phyloP scores from a whole-genome alignment of 64 coral and sea anemone species.

The Stichodactyla mertensii region DNA sequence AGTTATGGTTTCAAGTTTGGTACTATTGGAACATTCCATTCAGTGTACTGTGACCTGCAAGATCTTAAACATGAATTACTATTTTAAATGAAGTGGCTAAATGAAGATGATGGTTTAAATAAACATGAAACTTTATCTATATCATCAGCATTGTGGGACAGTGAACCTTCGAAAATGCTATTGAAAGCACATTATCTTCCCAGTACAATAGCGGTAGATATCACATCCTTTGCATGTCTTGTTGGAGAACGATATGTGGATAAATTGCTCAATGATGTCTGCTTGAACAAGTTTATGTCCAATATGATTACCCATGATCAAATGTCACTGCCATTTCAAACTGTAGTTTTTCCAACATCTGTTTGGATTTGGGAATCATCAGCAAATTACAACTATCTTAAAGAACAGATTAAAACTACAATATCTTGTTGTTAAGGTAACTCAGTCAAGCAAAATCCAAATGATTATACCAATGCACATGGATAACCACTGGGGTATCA shows the following conservation, averaged over 20 bases:
- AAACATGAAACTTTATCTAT: background rate
- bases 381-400: background rate
- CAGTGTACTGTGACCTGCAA: background rate
- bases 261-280: background rate
- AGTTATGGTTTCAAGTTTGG: background rate
- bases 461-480: slow-evolving; percentile 46
- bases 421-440: background rate
- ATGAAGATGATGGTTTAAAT: slow-evolving; percentile 3
- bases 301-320: background rate
- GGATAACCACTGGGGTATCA: slow-evolving; percentile 45
- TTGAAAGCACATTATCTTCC: background rate
- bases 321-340: background rate
- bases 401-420: slow-evolving; percentile 2
- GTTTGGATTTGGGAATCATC: background rate
- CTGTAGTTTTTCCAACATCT: background rate
- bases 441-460: background rate
- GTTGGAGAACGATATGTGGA: background rate
- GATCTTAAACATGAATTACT: background rate
- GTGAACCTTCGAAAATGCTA: background rate
- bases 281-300: background rate
- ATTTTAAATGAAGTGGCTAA: background rate
- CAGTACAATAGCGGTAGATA: background rate
- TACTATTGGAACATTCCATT: background rate
- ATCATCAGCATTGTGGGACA: too few relatives aligned
- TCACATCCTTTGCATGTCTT: background rate